Evolutionary conservation across 2,113 vertebrate species (phyloP).

Genomic region (Dipodomys merriami): DNA sequence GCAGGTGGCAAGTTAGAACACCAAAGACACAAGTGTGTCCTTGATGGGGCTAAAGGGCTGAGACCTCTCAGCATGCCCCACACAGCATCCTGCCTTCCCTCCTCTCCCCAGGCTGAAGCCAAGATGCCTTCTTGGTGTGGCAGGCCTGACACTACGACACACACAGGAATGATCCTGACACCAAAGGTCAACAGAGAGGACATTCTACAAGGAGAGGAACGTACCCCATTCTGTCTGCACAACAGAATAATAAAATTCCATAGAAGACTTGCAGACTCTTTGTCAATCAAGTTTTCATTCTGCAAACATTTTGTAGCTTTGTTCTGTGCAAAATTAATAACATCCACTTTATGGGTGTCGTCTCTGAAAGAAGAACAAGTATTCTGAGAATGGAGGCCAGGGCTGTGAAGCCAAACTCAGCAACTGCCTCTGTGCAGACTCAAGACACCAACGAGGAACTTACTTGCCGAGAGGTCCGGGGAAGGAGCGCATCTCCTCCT

Average conservation of each 20-base stretch:
- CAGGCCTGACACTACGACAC: accelerated
- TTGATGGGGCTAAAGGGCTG: accelerated
- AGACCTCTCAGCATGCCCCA: neutral
- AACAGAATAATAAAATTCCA: constrained; percentile 97
- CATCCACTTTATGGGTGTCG: constrained; percentile 99
- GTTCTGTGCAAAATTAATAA: constrained; percentile 98
- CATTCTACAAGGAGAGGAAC: constrained; percentile 50
- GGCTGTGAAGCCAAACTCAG: neutral
- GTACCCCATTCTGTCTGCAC: constrained; percentile 97
- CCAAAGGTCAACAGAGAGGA: accelerated
- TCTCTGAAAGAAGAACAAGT: constrained; percentile 85
- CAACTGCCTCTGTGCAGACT: accelerated
- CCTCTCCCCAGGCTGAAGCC: neutral
- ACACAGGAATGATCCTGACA: neutral
- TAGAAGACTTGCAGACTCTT: constrained; percentile 94
- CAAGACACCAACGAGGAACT: constrained; percentile 43
- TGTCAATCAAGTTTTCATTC: constrained; percentile 92
- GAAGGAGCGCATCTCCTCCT: constrained; percentile 93
- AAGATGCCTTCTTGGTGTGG: accelerated
- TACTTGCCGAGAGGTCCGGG: constrained; percentile 97
- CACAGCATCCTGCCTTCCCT: accelerated
- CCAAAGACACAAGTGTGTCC: neutral
- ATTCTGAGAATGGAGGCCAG: neutral
- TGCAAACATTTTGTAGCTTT: constrained; percentile 93
- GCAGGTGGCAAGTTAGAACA: accelerated